phyloP scores from a whole-genome alignment of 1,140 invertebrate genomes.

The Zelostemma sp. region DNA sequence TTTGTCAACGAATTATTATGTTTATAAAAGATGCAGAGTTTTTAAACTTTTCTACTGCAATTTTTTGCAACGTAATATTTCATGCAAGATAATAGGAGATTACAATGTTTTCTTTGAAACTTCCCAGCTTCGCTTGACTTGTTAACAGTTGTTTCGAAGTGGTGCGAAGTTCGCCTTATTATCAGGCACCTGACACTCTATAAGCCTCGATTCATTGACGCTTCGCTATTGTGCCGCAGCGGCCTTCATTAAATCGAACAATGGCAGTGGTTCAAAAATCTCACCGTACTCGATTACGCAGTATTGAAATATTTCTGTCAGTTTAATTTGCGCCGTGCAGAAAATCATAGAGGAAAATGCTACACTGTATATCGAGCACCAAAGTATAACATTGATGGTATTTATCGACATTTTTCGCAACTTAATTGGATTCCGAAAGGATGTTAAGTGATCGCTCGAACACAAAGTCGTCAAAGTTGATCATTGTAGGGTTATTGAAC shows the following conservation, averaged over 20 bases:
- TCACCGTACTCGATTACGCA: not conserved
- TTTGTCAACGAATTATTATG: no score
- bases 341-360: not conserved
- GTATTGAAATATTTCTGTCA: constrained; percentile 1
- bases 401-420: no score
- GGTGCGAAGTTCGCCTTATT: no score
- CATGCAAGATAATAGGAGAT: no score
- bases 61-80: no score
- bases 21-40: no score
- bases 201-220: constrained; percentile 10
- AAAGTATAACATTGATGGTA: no score
- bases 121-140: constrained; percentile 1
- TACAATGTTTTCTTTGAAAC: constrained; percentile 6
- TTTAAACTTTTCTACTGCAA: no score
- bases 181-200: constrained; percentile 6
- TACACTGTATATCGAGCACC: no score
- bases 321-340: not conserved
- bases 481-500: constrained; percentile 33
- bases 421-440: no score
- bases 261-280: constrained; percentile 10
- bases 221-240: constrained; percentile 8
- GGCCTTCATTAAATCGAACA: constrained; percentile 31
- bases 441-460: no score
- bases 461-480: constrained; percentile 19
- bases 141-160: not conserved